Percentiles rank a stretch among this genome's conserved stretches.
Conservation (phyloP, 2,797 vertebrate genomes). For the Triplophysa yarkandensis region DNA sequence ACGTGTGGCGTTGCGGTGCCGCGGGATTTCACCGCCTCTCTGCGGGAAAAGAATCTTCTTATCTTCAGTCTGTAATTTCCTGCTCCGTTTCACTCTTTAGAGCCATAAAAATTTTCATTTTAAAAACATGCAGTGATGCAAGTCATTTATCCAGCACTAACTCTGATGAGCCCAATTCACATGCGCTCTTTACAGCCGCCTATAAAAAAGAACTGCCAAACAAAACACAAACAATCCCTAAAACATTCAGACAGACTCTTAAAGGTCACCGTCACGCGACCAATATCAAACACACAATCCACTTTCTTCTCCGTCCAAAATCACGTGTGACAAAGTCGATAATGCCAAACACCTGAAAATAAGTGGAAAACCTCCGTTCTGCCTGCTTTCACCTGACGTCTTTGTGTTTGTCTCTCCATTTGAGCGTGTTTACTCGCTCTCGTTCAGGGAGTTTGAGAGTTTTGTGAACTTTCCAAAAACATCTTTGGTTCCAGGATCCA, state of each 20-base stretch:
- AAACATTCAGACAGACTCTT: slow-evolving; percentile 28
- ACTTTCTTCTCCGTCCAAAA: not conserved
- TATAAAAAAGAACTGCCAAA: slow-evolving; percentile 34
- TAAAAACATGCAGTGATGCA: slow-evolving; percentile 66
- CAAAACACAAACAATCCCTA: slow-evolving; percentile 30
- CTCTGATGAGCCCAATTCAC: slow-evolving; percentile 43
- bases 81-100: slow-evolving; percentile 76
- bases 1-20: slow-evolving; percentile 54
- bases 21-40: slow-evolving; percentile 56
- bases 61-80: slow-evolving; percentile 77
- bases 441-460: slow-evolving; percentile 7
- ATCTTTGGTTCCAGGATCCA: not conserved
- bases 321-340: not conserved
- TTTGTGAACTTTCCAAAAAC: slow-evolving; percentile 4
- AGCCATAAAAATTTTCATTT: slow-evolving; percentile 71
- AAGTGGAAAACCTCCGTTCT: not conserved
- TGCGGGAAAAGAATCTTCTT: slow-evolving; percentile 62
- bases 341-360: slow-evolving; percentile 24
- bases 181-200: slow-evolving; percentile 35
- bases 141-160: slow-evolving; percentile 63
- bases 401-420: not conserved
- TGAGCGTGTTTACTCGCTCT: slow-evolving; percentile 1
- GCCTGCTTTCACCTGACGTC: not conserved
- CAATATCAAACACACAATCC: slow-evolving; percentile 26
- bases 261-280: slow-evolving; percentile 22